phyloP scores from a whole-genome alignment of 2,888 invertebrate species.

The Heliconius charithonia region DNA sequence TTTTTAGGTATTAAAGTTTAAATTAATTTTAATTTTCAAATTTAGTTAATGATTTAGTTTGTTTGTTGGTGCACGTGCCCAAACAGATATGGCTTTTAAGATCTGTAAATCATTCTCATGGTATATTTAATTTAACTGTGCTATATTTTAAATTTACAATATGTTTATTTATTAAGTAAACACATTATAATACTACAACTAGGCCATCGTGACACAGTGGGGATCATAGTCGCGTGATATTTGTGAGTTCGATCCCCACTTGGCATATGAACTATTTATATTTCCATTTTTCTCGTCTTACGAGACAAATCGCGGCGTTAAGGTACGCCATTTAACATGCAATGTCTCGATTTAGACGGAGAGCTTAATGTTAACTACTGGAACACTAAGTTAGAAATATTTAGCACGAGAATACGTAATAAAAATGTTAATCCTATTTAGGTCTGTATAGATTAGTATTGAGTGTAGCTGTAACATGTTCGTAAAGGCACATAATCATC shows the following conservation, averaged over 20 bases:
- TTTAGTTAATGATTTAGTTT: constrained; percentile 14
- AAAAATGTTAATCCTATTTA: constrained; percentile 1
- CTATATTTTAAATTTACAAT: neutral
- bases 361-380: neutral
- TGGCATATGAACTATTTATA: neutral
- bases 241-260: neutral
- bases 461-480: neutral
- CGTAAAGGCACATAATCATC: neutral
- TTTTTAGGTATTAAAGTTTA: neutral
- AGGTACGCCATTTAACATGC: too few relatives aligned
- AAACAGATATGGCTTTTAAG: neutral
- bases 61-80: constrained; percentile 25
- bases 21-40: neutral
- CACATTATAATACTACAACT: neutral
- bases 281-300: neutral
- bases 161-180: neutral
- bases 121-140: constrained; percentile 1
- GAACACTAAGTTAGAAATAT: neutral
- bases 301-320: too few relatives aligned
- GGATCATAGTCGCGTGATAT: neutral
- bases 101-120: constrained; percentile 1
- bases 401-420: neutral
- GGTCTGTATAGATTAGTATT: neutral
- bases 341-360: neutral
- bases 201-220: neutral